Conservation (phyloP, 1,140 invertebrate genomes). For the Tetraneura akinire region DNA sequence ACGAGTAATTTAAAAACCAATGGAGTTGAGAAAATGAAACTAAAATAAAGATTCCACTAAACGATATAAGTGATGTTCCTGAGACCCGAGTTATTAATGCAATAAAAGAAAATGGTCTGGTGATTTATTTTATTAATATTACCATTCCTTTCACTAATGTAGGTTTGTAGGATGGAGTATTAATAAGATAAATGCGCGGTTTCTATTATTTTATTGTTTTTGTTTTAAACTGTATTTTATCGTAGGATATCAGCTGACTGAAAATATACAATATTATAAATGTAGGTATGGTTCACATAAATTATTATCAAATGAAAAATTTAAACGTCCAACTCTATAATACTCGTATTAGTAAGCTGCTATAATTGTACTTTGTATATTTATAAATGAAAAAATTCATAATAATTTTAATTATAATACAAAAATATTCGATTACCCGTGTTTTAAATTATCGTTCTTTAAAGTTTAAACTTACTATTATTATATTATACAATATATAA, state of each 20-base stretch:
- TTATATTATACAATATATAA: too few relatives aligned
- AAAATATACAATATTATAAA: too few relatives aligned
- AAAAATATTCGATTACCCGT: too few relatives aligned
- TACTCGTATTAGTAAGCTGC: too few relatives aligned
- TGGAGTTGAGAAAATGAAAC: neutral
- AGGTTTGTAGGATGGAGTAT: neutral
- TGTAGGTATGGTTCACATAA: too few relatives aligned
- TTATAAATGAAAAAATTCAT: too few relatives aligned
- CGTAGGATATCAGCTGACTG: neutral
- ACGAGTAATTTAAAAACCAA: constrained; percentile 11
- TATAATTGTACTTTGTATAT: too few relatives aligned
- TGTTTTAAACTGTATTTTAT: neutral
- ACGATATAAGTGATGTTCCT: constrained; percentile 9
- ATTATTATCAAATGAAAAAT: too few relatives aligned
- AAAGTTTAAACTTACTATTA: too few relatives aligned
- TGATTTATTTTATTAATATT: constrained; percentile 25
- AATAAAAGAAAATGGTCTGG: constrained; percentile 27
- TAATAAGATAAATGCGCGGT: constrained; percentile 9
- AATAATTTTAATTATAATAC: too few relatives aligned
- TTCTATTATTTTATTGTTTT: neutral
- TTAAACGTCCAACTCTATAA: too few relatives aligned
- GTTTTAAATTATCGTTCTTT: too few relatives aligned
- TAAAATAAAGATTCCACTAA: neutral
- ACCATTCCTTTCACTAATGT: neutral
- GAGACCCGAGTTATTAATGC: neutral